Evolutionary conservation across 1,140 invertebrate genomes (phyloP), one percentile per base, ranked within the genome.

Genomic region (Drosophila ananassae): DNA sequence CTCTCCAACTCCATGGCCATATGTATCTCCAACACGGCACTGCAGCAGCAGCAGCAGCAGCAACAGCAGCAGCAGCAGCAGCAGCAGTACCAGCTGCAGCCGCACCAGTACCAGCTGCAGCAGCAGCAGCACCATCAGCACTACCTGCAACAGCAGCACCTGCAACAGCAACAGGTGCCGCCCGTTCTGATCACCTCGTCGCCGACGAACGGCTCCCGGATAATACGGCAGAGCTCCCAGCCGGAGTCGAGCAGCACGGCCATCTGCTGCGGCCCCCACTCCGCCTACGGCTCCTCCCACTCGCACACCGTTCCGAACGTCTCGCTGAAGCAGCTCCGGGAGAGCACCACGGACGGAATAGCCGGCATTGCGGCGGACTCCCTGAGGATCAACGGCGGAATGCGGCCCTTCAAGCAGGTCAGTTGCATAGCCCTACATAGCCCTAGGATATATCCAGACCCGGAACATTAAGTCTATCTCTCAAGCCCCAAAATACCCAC

Each of bases 311-410:
- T 94, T 67, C 94, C 95, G 59, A 95, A 95, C 91, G 95, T 96
- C 80, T 98, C 97, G 2, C 92, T 97, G 85, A 95, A 97, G 79
- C 96, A 97, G 90, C 93, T 98, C 21, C 93, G 96, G 51, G 96
- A 97, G 93, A 90, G 77, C 47, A 95, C 95, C 21, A 94, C 95
- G 34, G 96, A 98, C 90, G 97, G 97, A 53, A 97, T 98, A 62
- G 97, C 97, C n/a, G 97, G 97, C 83, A 99, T 99, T 85, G 98
- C 98, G 2, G 97, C 97, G n/a, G 98, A 99, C 93, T 98, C 98
- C 32, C 94, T 99, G 79, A 94, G 98, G 75, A 97, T 99, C 92
- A 99, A 99, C 93, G 98, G 98, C 52, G 98, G 97, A 67, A 97
- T 99, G 93, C 94, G 97, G 77, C 97, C 98, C 82, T 99, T 99